Evolutionary conservation across 2,888 invertebrate genomes (phyloP).

Genomic region (Chrysotoxum bicinctum): DNA sequence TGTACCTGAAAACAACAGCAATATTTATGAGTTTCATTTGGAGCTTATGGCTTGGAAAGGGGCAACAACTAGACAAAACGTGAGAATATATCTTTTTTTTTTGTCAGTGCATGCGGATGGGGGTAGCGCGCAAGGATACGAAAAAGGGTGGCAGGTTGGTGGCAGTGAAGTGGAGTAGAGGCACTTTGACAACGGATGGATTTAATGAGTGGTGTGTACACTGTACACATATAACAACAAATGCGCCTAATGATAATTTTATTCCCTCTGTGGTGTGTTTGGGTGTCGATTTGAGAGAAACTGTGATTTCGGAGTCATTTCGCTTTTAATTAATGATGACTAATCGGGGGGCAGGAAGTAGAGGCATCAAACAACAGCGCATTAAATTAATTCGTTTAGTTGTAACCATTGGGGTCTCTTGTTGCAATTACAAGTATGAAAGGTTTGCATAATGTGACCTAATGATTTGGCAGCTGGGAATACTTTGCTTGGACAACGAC

Average conservation of each 20-base stretch:
- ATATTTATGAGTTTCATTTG: constrained; percentile 68
- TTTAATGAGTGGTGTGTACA: constrained; percentile 67
- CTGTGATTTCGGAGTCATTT: constrained; percentile 62
- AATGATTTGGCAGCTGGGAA: not conserved
- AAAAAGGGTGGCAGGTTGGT: not conserved
- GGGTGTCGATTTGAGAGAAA: constrained; percentile 68
- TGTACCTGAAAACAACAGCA: constrained; percentile 44
- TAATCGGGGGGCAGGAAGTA: constrained; percentile 6
- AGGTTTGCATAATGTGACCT: not conserved
- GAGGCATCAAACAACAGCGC: constrained; percentile 14
- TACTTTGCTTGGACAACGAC: not conserved
- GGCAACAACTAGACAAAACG: constrained; percentile 42
- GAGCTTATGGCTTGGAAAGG: constrained; percentile 44
- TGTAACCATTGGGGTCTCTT: not conserved
- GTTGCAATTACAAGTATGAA: not conserved
- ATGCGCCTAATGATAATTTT: constrained; percentile 73
- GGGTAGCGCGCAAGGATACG: not conserved
- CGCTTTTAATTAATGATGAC: constrained; percentile 57
- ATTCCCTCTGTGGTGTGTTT: constrained; percentile 69
- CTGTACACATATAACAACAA: constrained; percentile 51
- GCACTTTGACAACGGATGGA: constrained; percentile 66
- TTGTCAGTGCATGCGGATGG: not conserved
- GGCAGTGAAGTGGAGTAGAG: constrained; percentile 16
- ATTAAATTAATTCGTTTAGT: constrained; percentile 25
- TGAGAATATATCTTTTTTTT: constrained; percentile 17